phyloP scores from a whole-genome alignment of 2,797 vertebrate genomes.

The Coracias cyanogaster region DNA sequence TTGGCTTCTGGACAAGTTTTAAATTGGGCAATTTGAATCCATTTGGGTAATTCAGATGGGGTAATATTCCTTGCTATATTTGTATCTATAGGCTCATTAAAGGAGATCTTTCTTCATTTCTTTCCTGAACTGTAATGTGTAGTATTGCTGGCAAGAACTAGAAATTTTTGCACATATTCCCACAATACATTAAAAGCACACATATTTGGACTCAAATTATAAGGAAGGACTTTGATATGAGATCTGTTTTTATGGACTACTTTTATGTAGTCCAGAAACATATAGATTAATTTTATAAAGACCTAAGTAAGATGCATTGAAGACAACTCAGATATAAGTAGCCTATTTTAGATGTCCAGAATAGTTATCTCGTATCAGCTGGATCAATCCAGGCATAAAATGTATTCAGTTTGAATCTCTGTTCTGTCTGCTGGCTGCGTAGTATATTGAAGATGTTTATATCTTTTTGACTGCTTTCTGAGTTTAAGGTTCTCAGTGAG shows the following conservation, averaged over 20 bases:
- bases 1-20: slow-evolving; percentile 17
- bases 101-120: neutral
- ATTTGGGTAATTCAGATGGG: neutral
- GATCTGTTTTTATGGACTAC: neutral
- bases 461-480: neutral
- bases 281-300: neutral
- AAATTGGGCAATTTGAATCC: neutral
- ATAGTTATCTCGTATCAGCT: neutral
- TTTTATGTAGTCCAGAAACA: neutral
- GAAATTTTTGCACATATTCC: neutral
- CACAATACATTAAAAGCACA: neutral
- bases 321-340: neutral
- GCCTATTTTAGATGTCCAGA: neutral
- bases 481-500: neutral
- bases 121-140: neutral
- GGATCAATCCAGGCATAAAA: neutral
- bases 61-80: neutral
- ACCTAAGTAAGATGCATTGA: neutral
- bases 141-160: neutral
- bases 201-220: neutral
- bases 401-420: neutral
- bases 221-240: neutral
- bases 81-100: neutral
- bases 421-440: neutral
- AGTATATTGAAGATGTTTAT: neutral